A percentile compares a stretch with the other conserved stretches of the same genome.
phyloP scores from a whole-genome alignment of 2,113 vertebrate species.

The Sander lucioperca region DNA sequence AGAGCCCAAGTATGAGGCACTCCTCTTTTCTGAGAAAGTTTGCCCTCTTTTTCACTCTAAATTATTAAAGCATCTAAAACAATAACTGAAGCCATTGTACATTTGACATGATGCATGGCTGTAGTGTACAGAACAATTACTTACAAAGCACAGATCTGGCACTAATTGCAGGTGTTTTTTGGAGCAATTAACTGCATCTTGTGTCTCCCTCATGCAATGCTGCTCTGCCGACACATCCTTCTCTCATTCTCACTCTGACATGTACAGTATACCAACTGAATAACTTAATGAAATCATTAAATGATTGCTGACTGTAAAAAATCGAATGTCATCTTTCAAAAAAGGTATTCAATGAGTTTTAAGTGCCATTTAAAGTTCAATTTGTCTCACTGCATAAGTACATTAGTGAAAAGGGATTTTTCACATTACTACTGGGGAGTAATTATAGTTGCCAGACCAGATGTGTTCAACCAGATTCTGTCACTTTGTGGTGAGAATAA shows the following conservation, averaged over 20 bases:
- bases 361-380: slow-evolving; percentile 9
- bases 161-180: background rate
- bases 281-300: background rate
- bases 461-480: slow-evolving; percentile 6
- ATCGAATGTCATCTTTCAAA: background rate
- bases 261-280: background rate
- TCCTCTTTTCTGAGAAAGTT: slow-evolving; percentile 2
- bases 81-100: background rate
- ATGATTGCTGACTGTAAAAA: slow-evolving; percentile 3
- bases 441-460: slow-evolving; percentile 1
- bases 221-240: slow-evolving; percentile 14
- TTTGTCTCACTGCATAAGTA: background rate
- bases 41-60: slow-evolving; percentile 20
- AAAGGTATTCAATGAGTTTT: background rate
- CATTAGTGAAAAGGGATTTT: background rate
- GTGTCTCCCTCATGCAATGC: background rate
- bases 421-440: background rate
- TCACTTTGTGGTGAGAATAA: slow-evolving; percentile 12
- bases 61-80: slow-evolving; percentile 23
- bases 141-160: slow-evolving; percentile 26
- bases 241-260: slow-evolving; percentile 13
- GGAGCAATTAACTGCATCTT: slow-evolving; percentile 6
- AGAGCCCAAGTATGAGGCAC: background rate
- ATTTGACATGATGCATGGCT: slow-evolving; percentile 25
- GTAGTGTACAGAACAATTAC: background rate